A percentile compares a stretch with the other conserved stretches of the same genome.
Evolutionary conservation across 1,140 invertebrate species (phyloP).

Genomic region (Drosophila subpulchrella): DNA sequence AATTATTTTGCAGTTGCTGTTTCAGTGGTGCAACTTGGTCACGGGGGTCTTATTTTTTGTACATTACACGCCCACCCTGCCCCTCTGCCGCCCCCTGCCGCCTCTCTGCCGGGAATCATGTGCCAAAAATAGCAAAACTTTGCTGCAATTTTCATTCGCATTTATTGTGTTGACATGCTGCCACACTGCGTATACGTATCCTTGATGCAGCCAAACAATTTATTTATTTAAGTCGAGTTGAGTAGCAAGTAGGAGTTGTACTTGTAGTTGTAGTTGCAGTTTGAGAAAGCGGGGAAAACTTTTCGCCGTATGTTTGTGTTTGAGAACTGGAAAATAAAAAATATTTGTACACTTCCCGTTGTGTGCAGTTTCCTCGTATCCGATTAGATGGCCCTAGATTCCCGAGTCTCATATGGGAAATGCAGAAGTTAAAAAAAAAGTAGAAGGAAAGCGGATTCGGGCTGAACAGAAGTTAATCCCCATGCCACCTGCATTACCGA

Average conservation of each 20-base stretch:
- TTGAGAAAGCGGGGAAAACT: slow-evolving; percentile 25
- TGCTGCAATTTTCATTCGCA: slow-evolving; percentile 59
- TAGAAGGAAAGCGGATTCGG: not conserved
- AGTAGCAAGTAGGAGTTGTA: slow-evolving; percentile 8
- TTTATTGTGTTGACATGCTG: slow-evolving; percentile 70
- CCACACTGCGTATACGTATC: slow-evolving; percentile 53
- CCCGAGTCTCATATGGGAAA: not conserved
- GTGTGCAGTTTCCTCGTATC: slow-evolving; percentile 20
- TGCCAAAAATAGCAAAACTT: slow-evolving; percentile 63
- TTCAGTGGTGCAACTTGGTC: slow-evolving; percentile 56
- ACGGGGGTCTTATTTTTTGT: slow-evolving; percentile 72
- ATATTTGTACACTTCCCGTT: slow-evolving; percentile 46
- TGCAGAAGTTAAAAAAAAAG: not conserved
- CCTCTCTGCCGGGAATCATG: slow-evolving; percentile 23
- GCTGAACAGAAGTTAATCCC: slow-evolving; percentile 5
- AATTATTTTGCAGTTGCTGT: slow-evolving; percentile 75
- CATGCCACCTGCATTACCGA: slow-evolving; percentile 17
- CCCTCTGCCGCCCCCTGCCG: not conserved
- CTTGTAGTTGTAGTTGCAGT: too few relatives aligned
- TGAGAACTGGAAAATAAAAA: slow-evolving; percentile 35
- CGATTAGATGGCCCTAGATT: slow-evolving; percentile 9
- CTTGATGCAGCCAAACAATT: slow-evolving; percentile 60
- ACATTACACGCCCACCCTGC: slow-evolving; percentile 55
- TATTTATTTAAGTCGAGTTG: slow-evolving; percentile 59
- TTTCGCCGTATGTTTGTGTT: slow-evolving; percentile 32